Evolutionary conservation across 1,140 invertebrate genomes (phyloP), one percentile per base, ranked within the genome.

Genomic region (Agraylea sexmaculata): DNA sequence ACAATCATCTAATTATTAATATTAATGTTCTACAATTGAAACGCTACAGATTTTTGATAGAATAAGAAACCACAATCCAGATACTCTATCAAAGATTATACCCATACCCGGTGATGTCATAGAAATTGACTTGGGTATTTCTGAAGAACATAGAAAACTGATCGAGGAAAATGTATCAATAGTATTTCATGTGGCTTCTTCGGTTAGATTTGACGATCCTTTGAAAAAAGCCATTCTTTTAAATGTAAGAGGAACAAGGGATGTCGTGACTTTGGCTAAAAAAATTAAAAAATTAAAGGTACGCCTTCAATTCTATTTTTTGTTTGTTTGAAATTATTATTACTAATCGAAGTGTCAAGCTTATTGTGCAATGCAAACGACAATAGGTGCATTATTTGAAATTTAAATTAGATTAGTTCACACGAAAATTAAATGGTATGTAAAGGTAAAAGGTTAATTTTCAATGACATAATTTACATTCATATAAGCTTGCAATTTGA

Each of bases 161-260:
- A 27, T 88, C 7, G 31, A 42, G 13, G 36, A 42, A 4, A 33
- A 13, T n/a, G 36, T 49, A n/a, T 45, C 42, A 13, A 29, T 45
- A 6, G 22, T 49, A 16, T 45, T 49, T 22, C 46, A 49, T 17
- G 46, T 22, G 10, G 46, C 46, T 27, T 36, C 46, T 15, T 45
- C 42, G 11, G 43, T 49, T 2, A 77, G 80, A 52, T 89, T 89
- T 59, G 77, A 86, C 51, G 83, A 87, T 51, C 62, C 68, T n/a
- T 55, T 89, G 1, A 76, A 72, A 59, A 42, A 61, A 2, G 66
- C 73, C 0, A 52, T 74, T 13, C 58, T 68, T 1, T 54, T 63
- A 19, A 77, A 77, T 42, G 52, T 68, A 0, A 51, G 65, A 38
- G 71, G 70, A 2, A 71, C 72, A 0, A 60, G 68, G 31, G 60